A percentile compares a stretch with the other conserved stretches of the same genome.
These are phyloP conservation scores for Nemopilema nomurai DNA, from an alignment of 30 jellyfish, hydroid and myxozoan genomes.

Conservation along the genomic window DNA sequence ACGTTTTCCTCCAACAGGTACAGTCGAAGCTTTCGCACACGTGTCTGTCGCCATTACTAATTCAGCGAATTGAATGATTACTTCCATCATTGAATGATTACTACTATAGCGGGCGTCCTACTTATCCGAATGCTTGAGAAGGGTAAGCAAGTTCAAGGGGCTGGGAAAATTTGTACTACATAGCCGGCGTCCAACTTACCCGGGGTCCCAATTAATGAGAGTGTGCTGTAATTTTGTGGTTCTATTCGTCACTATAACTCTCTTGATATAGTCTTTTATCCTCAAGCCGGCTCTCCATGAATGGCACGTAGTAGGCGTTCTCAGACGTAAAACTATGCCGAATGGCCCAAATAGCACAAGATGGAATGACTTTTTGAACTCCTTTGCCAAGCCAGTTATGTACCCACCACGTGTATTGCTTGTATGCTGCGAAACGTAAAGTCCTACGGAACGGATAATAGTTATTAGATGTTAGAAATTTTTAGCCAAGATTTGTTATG, in stretches of 20 bases:
- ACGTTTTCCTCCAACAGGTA: slow-evolving; percentile 32
- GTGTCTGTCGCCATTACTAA: slow-evolving; percentile 17
- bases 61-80: slow-evolving; percentile 19
- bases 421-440: slow-evolving; percentile 35
- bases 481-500: too few relatives aligned
- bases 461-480: neutral
- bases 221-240: neutral
- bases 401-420: slow-evolving; percentile 67
- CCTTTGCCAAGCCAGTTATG: slow-evolving; percentile 48
- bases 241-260: slow-evolving; percentile 6
- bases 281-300: slow-evolving; percentile 14
- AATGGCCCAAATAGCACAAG: slow-evolving; percentile 51
- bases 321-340: slow-evolving; percentile 20
- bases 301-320: slow-evolving; percentile 12
- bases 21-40: slow-evolving; percentile 26
- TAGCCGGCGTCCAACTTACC: neutral
- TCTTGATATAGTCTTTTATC: slow-evolving; percentile 13
- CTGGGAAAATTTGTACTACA: neutral
- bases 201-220: neutral
- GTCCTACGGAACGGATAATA: slow-evolving; percentile 2
- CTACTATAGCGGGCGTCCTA: neutral
- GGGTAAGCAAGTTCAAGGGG: neutral
- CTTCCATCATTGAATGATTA: neutral
- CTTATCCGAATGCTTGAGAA: neutral
- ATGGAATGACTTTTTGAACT: slow-evolving; percentile 52